A percentile compares a stretch with the other conserved stretches of the same genome.
Evolutionary conservation across 2,888 invertebrate genomes (phyloP).

Genomic region (Ophion costatus): DNA sequence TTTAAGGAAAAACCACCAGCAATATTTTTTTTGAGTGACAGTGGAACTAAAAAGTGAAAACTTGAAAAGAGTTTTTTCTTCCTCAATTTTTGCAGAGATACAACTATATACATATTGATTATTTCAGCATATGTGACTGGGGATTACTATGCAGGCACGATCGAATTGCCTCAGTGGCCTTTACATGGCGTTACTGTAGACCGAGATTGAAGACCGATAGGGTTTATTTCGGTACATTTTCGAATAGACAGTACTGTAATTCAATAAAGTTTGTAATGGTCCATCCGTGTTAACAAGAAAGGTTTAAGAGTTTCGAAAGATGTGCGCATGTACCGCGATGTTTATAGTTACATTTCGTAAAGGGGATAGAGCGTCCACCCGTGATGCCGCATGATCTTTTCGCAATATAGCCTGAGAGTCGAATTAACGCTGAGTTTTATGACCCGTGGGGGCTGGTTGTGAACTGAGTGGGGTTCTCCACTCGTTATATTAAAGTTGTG

Average conservation of each 20-base stretch:
- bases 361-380: constrained; percentile 19
- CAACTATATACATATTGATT: no score
- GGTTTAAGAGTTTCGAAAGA: constrained; percentile 24
- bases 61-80: no score
- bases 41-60: no score
- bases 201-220: background rate
- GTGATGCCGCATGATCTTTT: constrained; percentile 23
- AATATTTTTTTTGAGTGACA: no score
- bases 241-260: background rate
- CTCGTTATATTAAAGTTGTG: constrained; percentile 41
- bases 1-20: no score
- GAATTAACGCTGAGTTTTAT: constrained; percentile 31
- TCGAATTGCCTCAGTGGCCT: background rate
- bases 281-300: background rate
- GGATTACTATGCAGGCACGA: background rate
- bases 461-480: constrained; percentile 38
- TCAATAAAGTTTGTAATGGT: background rate
- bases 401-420: constrained; percentile 25
- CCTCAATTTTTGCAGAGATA: no score
- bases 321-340: background rate
- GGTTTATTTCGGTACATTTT: background rate
- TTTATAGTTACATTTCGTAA: constrained; percentile 4
- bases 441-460: constrained; percentile 34
- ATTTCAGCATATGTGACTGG: background rate
- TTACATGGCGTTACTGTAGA: background rate